Conservation (phyloP, 2,888 invertebrate species). For the Microctonus brassicae region DNA sequence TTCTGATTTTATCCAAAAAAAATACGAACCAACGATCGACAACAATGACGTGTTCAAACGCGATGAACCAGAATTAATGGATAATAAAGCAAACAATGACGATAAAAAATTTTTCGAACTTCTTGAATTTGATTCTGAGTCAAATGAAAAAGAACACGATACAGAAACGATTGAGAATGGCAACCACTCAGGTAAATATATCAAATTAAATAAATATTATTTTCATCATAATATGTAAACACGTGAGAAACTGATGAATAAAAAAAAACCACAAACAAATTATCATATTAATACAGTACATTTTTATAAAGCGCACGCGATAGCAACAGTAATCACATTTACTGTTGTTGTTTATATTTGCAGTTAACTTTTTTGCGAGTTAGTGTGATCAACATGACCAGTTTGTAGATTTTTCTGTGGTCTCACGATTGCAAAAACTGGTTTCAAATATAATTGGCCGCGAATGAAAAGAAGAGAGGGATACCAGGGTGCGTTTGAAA, state of each 20-base stretch:
- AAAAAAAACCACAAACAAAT: not conserved
- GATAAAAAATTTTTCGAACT: conserved; percentile 57
- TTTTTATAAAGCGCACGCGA: not conserved
- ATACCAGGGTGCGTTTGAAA: conserved; percentile 12
- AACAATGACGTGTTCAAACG: conserved; percentile 50
- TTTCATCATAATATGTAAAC: not conserved
- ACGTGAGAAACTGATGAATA: not conserved
- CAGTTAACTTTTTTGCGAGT: not conserved
- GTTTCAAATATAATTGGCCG: conserved; percentile 24
- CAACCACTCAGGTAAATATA: conserved; percentile 28
- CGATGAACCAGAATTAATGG: conserved; percentile 48
- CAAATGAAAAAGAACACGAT: conserved; percentile 53
- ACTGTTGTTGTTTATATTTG: not conserved
- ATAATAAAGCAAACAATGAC: conserved; percentile 35
- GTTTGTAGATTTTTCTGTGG: conserved; percentile 18
- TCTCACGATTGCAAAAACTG: conserved; percentile 27
- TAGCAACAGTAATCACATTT: not conserved
- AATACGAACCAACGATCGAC: conserved; percentile 38
- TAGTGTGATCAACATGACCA: conserved; percentile 30
- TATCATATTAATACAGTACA: conserved; percentile 24
- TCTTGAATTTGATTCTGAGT: conserved; percentile 60
- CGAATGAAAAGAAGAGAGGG: not conserved
- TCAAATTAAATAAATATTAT: conserved; percentile 11
- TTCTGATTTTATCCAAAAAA: conserved; percentile 33
- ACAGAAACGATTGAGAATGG: conserved; percentile 50